Evolutionary conservation across 2,888 invertebrate species (phyloP).

Genomic region (Drosophila kanekoi): DNA sequence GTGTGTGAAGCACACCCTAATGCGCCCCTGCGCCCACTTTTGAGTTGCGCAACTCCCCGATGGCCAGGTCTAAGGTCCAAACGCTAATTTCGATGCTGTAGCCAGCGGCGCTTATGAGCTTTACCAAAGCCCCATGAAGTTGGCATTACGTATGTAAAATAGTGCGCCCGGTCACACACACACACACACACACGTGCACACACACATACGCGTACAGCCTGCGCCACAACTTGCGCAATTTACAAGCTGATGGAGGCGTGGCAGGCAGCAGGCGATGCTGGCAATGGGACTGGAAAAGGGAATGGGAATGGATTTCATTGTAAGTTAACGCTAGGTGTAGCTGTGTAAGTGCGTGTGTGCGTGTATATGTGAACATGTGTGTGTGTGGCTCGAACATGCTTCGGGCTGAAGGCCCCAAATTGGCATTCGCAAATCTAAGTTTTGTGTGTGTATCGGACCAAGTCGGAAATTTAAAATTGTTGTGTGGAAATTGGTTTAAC

Average conservation of each 20-base stretch:
- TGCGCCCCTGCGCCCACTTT: neutral
- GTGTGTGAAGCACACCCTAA: neutral
- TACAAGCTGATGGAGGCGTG: conserved; percentile 6
- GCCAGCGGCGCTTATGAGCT: conserved; percentile 74
- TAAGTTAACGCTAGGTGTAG: conserved; percentile 60
- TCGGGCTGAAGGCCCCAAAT: conserved; percentile 53
- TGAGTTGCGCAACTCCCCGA: conserved; percentile 27
- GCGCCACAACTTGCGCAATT: conserved; percentile 56
- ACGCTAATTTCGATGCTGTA: conserved; percentile 72
- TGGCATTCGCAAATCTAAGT: conserved; percentile 74
- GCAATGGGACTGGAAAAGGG: conserved; percentile 50
- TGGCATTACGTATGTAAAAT: conserved; percentile 77
- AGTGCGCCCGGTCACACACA: conserved; percentile 55
- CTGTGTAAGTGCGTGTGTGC: conserved; percentile 13
- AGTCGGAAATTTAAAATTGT: conserved; percentile 75
- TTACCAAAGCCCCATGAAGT: conserved; percentile 69
- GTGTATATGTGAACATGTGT: conserved; percentile 6
- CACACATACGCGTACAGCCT: conserved; percentile 15
- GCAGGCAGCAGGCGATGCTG: conserved; percentile 33
- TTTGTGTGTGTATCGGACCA: conserved; percentile 29
- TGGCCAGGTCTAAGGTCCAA: conserved; percentile 51
- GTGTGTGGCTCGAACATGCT: conserved; percentile 33
- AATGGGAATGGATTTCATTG: conserved; percentile 61
- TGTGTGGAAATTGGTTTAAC: conserved; percentile 75
- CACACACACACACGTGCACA: conserved; percentile 10